Conservation (phyloP, 2,113 vertebrate genomes). For the Tenebrosternarchus preto region DNA sequence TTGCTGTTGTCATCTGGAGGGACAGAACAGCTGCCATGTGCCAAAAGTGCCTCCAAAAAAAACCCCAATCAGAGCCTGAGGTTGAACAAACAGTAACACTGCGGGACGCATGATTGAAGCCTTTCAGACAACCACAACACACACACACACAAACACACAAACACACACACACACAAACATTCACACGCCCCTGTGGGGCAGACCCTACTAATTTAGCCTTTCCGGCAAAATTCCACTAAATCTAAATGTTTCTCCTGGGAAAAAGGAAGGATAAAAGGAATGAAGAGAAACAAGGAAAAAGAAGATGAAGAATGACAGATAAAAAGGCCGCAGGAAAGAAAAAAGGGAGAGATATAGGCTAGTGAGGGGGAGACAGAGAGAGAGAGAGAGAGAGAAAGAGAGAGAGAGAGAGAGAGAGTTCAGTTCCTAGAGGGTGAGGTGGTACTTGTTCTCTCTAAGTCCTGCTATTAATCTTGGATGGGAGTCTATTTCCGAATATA, state of each 20-base stretch:
- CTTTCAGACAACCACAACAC: slow-evolving; percentile 8
- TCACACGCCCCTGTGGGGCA: background rate
- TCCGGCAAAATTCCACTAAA: slow-evolving; percentile 33
- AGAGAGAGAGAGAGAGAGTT: background rate
- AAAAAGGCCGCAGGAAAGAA: slow-evolving; percentile 2
- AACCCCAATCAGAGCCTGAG: too few species aligned
- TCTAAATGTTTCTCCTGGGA: slow-evolving; percentile 36
- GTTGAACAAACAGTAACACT: too few species aligned
- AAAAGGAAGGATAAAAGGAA: slow-evolving; percentile 1
- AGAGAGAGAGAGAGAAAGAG: background rate
- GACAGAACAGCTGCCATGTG: too few species aligned
- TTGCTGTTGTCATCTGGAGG: too few species aligned
- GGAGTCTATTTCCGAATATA: slow-evolving; percentile 39
- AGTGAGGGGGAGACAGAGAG: background rate
- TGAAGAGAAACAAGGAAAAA: background rate
- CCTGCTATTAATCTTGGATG: slow-evolving; percentile 42
- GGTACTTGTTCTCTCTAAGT: slow-evolving; percentile 30
- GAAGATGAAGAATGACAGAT: slow-evolving; percentile 15
- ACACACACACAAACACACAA: slow-evolving; percentile 9
- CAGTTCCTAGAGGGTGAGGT: background rate
- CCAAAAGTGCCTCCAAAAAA: too few species aligned
- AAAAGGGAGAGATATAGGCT: background rate
- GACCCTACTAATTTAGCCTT: slow-evolving; percentile 34
- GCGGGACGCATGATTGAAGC: background rate
- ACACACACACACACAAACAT: slow-evolving; percentile 31